Conservation (phyloP, 2,113 vertebrate species). For the Catagonus wagneri region DNA sequence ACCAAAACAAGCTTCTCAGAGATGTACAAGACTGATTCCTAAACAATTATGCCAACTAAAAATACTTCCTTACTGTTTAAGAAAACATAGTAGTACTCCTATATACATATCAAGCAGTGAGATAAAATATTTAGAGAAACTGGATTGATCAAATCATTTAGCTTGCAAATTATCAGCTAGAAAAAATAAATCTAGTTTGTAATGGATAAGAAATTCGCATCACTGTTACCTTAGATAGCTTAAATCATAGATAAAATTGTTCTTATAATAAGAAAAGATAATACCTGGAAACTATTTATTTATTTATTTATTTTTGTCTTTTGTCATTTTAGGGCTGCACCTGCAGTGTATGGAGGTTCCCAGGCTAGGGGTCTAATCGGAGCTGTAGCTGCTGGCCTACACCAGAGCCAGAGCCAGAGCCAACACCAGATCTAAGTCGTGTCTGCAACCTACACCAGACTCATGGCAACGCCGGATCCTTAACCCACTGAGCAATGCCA, state of each 20-base stretch:
- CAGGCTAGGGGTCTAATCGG: too few species aligned
- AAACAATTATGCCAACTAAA: conserved; percentile 1
- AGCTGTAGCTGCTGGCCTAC: too few species aligned
- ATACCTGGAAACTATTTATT: too few species aligned
- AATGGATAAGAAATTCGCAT: not conserved
- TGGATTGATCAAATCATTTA: not conserved
- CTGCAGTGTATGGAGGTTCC: too few species aligned
- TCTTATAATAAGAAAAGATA: not conserved
- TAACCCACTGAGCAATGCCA: too few species aligned
- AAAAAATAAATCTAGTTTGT: not conserved
- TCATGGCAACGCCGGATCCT: too few species aligned
- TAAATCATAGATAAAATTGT: conserved; percentile 7
- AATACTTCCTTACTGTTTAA: not conserved
- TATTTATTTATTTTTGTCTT: too few species aligned
- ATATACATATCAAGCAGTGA: not conserved
- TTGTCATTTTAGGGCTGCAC: too few species aligned
- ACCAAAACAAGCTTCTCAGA: not conserved
- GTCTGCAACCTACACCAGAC: too few species aligned
- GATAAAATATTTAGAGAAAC: conserved; percentile 33
- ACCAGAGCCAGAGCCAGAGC: too few species aligned
- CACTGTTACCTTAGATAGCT: not conserved
- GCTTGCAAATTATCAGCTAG: not conserved
- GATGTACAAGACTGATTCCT: not conserved
- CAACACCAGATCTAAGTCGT: too few species aligned
- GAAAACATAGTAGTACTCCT: not conserved